Evolutionary conservation across 2,797 vertebrate species (phyloP), one percentile per base, ranked within the genome.

Genomic region (Cuculus canorus): DNA sequence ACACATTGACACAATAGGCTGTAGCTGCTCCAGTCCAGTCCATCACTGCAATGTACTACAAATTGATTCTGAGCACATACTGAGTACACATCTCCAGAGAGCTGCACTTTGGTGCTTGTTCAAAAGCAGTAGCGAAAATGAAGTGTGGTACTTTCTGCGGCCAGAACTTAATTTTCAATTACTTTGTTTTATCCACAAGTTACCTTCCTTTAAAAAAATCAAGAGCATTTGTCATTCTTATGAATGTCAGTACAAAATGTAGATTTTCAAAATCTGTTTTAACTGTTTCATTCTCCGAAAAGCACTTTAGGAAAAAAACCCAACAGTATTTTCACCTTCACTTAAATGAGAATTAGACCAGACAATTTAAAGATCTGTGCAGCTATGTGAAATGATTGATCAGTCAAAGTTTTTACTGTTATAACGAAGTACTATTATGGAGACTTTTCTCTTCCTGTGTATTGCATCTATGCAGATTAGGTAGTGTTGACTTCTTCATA

Each of bases 61-160:
- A 69, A 92, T 59, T 75, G 80, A 66, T 85, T 77, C 87, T 84
- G 93, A 92, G 76, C 80, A 35, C 79, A 50, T 77, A 57, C 37
- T 54, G 73, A 86, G 69, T 47, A 30, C 70, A 5, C 54, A 11
- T 88, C 57, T 81, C 78, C 73, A 14, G 84, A 87, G 86, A 77
- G 71, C 53, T 83, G 87, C 82, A 60, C 75, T 43, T 63, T 86
- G 81, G 50, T 73, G 22, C 56, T 63, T 59, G 41, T 68, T 84
- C 53, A 56, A 72, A 90, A 86, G 50, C 48, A 64, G 57, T 1
- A 68, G 53, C 30, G 52, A 82, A 71, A 93, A 56, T 13, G 23
- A 66, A 43, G 52, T 7, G 23, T 45, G 78, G 32, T 35, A 8
- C 8, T 35, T 66, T 48, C 14, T 54, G 76, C 17, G 63, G 43